Evolutionary conservation across 2,888 invertebrate genomes (phyloP).

Genomic region (Drosophila barbarae): DNA sequence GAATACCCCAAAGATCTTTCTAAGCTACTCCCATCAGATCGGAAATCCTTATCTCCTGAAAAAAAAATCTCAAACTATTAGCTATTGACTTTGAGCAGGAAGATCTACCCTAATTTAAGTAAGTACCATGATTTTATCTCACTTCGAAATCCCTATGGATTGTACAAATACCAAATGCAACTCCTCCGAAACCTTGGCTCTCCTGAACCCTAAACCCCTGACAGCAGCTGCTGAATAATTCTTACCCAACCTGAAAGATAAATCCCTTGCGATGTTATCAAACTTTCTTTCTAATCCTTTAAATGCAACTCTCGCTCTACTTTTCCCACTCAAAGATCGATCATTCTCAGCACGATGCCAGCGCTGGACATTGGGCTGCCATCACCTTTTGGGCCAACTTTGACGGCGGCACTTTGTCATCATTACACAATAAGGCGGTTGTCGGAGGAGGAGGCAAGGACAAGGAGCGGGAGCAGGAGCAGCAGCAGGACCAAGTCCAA

Average conservation of each 20-base stretch:
- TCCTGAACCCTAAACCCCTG: background rate
- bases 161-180: background rate
- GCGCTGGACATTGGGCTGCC: conserved; percentile 35
- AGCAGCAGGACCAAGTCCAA: conserved; percentile 22
- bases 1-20: background rate
- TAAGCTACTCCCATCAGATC: background rate
- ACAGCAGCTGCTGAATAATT: conserved; percentile 1
- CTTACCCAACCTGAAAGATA: conserved; percentile 1
- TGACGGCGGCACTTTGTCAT: conserved; percentile 64
- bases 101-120: background rate
- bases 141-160: background rate
- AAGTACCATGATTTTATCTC: background rate
- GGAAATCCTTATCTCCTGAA: background rate
- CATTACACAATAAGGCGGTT: conserved; percentile 68
- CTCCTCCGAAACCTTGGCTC: background rate
- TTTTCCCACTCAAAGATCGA: conserved; percentile 7
- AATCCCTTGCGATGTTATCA: conserved; percentile 14
- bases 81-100: background rate
- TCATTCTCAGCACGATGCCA: conserved; percentile 25
- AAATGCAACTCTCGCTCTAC: conserved; percentile 10
- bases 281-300: conserved; percentile 16
- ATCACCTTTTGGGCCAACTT: conserved; percentile 42
- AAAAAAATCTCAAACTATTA: background rate
- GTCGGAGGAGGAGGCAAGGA: background rate
- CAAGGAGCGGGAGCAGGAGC: conserved; percentile 1